Percentiles rank a stretch among this genome's conserved stretches.
Evolutionary conservation across 2,888 invertebrate species (phyloP).

Genomic region (Lochmaea capreae): DNA sequence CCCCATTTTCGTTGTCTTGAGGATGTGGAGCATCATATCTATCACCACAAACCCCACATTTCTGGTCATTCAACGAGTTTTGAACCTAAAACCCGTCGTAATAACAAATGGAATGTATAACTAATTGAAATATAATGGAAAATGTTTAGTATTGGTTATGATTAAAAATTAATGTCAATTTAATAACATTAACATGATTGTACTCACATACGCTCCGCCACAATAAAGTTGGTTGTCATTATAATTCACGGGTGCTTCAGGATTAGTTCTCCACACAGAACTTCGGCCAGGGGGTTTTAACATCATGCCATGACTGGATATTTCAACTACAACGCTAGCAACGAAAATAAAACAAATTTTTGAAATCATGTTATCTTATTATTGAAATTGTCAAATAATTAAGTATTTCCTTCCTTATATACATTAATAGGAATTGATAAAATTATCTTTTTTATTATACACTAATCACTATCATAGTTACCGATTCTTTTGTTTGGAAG

Average conservation of each 20-base stretch:
- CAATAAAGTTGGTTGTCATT: conserved; percentile 69
- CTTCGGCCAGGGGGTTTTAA: conserved; percentile 67
- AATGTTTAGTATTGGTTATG: neutral
- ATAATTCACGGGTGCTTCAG: conserved; percentile 66
- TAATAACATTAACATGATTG: too few species aligned
- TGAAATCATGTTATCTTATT: neutral
- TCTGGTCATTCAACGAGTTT: conserved; percentile 48
- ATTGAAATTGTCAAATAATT: neutral
- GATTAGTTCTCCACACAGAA: conserved; percentile 67
- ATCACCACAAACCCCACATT: conserved; percentile 64
- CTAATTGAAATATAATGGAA: neutral
- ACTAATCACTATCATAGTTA: neutral
- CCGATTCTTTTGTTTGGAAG: neutral
- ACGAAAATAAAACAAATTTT: conserved; percentile 11
- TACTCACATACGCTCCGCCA: conserved; percentile 63
- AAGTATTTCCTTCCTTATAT: neutral
- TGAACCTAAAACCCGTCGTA: conserved; percentile 27
- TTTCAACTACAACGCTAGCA: conserved; percentile 35
- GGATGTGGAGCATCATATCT: conserved; percentile 59
- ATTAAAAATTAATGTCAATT: too few species aligned
- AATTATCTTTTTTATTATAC: neutral
- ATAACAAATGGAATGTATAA: neutral
- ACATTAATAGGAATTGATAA: neutral
- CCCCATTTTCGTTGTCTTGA: conserved; percentile 63
- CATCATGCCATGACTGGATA: conserved; percentile 67